These are phyloP conservation scores for Meles meles DNA, from an alignment of 2,113 vertebrate genomes.

Conservation along the genomic window DNA sequence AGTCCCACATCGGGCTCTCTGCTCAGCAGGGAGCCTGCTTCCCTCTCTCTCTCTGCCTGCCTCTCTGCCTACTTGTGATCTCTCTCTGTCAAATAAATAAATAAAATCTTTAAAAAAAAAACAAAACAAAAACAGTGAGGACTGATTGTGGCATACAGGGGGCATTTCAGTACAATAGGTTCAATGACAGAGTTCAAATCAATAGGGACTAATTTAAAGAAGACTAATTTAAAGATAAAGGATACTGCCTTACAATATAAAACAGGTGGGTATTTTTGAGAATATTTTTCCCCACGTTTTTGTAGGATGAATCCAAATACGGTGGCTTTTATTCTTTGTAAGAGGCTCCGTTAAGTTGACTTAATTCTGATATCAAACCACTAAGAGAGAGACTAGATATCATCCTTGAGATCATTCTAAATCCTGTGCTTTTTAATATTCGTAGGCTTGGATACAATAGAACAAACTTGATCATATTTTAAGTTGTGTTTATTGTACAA, in stretches of 20 bases:
- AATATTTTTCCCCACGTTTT: neutral
- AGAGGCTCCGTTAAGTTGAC: neutral
- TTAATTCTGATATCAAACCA: neutral
- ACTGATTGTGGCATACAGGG: neutral
- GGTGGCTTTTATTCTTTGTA: neutral
- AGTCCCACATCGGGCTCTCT: no score
- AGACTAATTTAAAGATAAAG: neutral
- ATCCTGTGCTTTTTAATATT: neutral
- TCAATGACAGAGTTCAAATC: neutral
- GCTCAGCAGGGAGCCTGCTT: no score
- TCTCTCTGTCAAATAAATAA: no score
- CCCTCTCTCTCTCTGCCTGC: no score
- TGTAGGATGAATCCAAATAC: neutral
- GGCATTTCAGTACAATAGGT: neutral
- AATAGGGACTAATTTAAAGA: neutral
- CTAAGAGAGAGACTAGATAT: neutral
- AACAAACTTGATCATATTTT: neutral
- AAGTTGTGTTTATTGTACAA: neutral
- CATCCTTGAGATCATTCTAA: neutral
- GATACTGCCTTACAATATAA: neutral
- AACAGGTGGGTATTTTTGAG: neutral
- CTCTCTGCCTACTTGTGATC: no score
- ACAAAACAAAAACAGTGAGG: neutral
- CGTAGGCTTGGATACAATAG: neutral
- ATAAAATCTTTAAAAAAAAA: no score